phyloP scores from a whole-genome alignment of 2,113 vertebrate genomes.

The Tychaedon coryphoeus region DNA sequence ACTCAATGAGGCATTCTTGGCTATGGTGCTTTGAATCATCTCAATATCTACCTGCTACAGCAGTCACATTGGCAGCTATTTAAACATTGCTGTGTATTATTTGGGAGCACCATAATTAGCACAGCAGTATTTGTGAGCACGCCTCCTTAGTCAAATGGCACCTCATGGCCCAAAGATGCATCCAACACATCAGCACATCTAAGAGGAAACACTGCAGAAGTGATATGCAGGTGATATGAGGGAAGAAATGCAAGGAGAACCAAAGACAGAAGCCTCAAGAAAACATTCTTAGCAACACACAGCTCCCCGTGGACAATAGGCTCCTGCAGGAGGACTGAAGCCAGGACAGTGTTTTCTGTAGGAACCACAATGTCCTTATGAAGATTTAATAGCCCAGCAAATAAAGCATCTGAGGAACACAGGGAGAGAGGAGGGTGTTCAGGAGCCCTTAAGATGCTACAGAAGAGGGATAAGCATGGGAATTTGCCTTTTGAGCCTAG shows the following conservation, averaged over 20 bases:
- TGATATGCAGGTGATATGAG: background rate
- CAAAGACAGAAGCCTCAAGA: background rate
- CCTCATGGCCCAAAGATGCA: background rate
- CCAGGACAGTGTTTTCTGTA: background rate
- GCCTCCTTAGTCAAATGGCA: accelerated
- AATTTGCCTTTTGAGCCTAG: background rate
- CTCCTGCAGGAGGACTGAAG: accelerated
- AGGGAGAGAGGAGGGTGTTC: background rate
- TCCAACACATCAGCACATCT: background rate
- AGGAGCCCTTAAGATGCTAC: background rate
- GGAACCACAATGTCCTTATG: background rate
- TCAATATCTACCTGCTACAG: background rate
- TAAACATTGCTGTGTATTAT: background rate
- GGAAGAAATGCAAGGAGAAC: background rate
- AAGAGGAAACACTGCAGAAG: background rate
- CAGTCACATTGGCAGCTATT: background rate
- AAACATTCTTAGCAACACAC: background rate
- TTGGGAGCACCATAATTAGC: background rate
- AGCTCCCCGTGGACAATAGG: accelerated
- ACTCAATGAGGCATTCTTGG: background rate
- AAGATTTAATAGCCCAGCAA: background rate
- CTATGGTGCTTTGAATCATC: background rate
- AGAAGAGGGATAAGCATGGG: background rate
- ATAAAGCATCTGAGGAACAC: background rate
- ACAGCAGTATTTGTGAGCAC: background rate